phyloP scores from a whole-genome alignment of 2,797 vertebrate species.

The Neosalanx taihuensis region DNA sequence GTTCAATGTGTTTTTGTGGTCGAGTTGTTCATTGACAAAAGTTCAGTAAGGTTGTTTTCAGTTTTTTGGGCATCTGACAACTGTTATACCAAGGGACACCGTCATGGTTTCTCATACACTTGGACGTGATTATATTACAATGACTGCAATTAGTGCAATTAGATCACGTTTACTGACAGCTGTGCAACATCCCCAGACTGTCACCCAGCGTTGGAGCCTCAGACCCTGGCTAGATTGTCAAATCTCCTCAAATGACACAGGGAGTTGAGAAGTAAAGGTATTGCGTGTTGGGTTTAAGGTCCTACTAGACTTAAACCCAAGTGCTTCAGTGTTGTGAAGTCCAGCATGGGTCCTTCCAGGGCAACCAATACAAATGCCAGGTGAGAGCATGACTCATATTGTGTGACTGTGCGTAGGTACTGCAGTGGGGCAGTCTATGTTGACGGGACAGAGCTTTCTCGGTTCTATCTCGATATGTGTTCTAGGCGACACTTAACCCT shows the following conservation, averaged over 20 bases:
- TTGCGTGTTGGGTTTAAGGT: neutral
- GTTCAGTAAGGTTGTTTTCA: too few relatives aligned
- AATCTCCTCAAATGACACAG: neutral
- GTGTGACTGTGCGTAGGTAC: slow-evolving; percentile 19
- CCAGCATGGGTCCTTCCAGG: neutral
- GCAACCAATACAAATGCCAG: slow-evolving; percentile 5
- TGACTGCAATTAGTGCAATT: too few relatives aligned
- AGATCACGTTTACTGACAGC: neutral
- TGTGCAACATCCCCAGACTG: neutral
- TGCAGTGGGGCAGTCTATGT: slow-evolving; percentile 7
- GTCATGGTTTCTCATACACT: too few relatives aligned
- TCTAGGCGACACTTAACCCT: neutral
- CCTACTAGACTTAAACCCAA: neutral
- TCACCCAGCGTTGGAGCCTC: neutral
- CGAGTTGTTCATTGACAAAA: too few relatives aligned
- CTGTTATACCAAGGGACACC: too few relatives aligned
- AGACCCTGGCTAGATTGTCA: neutral
- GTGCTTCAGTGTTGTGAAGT: neutral
- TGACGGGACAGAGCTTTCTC: slow-evolving; percentile 10
- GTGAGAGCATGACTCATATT: slow-evolving; percentile 16
- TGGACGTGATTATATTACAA: too few relatives aligned
- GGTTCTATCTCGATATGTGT: slow-evolving; percentile 6
- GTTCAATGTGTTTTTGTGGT: neutral
- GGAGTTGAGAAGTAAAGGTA: neutral
- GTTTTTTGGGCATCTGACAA: too few relatives aligned